These are phyloP conservation scores for Ptiloglossa arizonensis DNA, from an alignment of 1,140 invertebrate species.

Conservation along the genomic window DNA sequence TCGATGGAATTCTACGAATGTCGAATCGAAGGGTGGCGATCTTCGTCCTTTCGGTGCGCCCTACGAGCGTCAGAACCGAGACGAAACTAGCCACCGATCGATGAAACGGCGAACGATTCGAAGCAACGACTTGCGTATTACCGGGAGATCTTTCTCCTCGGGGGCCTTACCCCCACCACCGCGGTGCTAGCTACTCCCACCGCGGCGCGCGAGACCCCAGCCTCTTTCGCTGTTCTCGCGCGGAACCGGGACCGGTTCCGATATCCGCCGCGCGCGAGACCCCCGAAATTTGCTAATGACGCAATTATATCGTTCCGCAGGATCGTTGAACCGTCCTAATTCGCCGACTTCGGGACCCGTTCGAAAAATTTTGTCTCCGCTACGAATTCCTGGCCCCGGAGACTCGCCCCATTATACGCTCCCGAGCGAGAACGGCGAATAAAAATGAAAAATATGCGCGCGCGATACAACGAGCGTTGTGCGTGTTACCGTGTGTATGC, in stretches of 20 bases:
- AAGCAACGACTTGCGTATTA: too few species aligned
- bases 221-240: neutral
- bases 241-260: conserved; percentile 22
- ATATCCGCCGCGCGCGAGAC: conserved; percentile 12
- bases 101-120: neutral
- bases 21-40: conserved; percentile 38
- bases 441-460: conserved; percentile 1
- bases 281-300: conserved; percentile 54
- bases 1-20: conserved; percentile 56
- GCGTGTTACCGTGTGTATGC: neutral
- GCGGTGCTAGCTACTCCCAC: too few species aligned
- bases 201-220: neutral
- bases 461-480: neutral
- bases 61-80: conserved; percentile 25
- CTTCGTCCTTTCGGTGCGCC: conserved; percentile 20
- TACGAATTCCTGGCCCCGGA: conserved; percentile 50
- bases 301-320: conserved; percentile 47
- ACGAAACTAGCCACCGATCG: conserved; percentile 14
- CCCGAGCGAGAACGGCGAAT: conserved; percentile 5
- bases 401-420: conserved; percentile 45
- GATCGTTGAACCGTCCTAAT: conserved; percentile 50
- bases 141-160: too few species aligned
- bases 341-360: conserved; percentile 36
- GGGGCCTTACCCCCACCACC: too few species aligned
- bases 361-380: conserved; percentile 52